A percentile compares a stretch with the other conserved stretches of the same genome.
These are phyloP conservation scores for Eurypyga helias DNA, from an alignment of 2,113 vertebrate genomes.

Conservation along the genomic window DNA sequence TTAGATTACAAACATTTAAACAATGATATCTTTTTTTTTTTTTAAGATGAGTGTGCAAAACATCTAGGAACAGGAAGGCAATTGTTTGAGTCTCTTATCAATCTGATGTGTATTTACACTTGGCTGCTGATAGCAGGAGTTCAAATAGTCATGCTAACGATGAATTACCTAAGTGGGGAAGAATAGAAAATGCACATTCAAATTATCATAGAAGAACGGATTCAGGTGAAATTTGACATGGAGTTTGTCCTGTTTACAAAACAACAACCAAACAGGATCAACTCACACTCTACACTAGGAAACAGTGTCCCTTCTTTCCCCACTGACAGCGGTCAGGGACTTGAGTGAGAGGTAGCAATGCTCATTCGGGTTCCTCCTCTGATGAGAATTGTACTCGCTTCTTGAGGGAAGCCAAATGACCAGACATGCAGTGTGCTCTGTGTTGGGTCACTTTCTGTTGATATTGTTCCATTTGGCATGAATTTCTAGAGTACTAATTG, in stretches of 20 bases:
- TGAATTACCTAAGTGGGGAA: not conserved
- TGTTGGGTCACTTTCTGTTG: not conserved
- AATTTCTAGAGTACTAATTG: not conserved
- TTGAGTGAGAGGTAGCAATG: not conserved
- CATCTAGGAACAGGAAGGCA: not conserved
- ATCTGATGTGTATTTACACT: not conserved
- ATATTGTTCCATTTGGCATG: not conserved
- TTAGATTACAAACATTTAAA: not conserved
- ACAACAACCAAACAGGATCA: not conserved
- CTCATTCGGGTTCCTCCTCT: not conserved
- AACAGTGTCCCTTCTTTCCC: too few relatives aligned
- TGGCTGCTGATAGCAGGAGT: not conserved
- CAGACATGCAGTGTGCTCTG: not conserved
- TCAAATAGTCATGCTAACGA: not conserved
- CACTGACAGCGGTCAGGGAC: too few relatives aligned
- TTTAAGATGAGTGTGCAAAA: not conserved
- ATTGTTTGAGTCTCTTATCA: not conserved
- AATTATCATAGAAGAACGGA: not conserved
- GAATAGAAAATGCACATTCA: not conserved
- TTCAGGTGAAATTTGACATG: not conserved
- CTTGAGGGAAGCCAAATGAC: not conserved
- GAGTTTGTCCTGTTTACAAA: not conserved
- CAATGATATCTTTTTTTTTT: fast-evolving
- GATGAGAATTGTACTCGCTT: not conserved
- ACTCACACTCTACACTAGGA: not conserved